Conservation (phyloP, 2,797 vertebrate species). For the Mustela erminea region DNA sequence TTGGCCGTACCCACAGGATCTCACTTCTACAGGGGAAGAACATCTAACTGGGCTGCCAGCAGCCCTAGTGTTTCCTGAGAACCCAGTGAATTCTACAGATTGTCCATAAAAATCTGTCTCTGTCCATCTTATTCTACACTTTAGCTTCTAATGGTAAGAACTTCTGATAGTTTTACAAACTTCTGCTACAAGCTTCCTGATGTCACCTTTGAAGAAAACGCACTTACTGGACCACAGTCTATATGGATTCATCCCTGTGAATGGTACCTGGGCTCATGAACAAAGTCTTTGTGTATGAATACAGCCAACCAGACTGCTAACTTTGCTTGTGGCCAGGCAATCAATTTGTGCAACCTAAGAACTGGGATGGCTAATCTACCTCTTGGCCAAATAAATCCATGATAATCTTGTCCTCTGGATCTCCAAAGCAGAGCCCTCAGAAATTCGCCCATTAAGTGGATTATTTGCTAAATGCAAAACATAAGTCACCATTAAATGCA, state of each 20-base stretch:
- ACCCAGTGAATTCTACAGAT: background rate
- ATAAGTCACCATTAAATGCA: slow-evolving; percentile 92
- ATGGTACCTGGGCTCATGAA: slow-evolving; percentile 90
- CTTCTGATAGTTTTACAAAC: background rate
- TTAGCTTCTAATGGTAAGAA: background rate
- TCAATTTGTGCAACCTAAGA: slow-evolving; percentile 92
- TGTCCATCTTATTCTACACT: background rate
- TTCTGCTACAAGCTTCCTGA: slow-evolving; percentile 91
- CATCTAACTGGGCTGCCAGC: background rate
- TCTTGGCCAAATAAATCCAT: slow-evolving; percentile 92
- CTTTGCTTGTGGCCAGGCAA: slow-evolving; percentile 90
- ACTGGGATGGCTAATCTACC: slow-evolving; percentile 89
- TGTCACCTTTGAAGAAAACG: slow-evolving; percentile 94
- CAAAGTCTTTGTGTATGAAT: slow-evolving; percentile 91
- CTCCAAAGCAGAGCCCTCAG: slow-evolving; percentile 86
- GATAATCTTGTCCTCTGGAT: slow-evolving; percentile 91
- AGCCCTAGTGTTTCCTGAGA: background rate
- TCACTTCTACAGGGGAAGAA: background rate
- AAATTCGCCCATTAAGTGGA: slow-evolving; percentile 89
- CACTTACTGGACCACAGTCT: slow-evolving; percentile 92
- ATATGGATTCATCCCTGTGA: slow-evolving; percentile 94
- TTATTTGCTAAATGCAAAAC: slow-evolving; percentile 88
- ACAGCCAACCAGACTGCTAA: slow-evolving; percentile 93
- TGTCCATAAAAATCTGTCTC: background rate
- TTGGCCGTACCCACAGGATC: background rate